Conservation (phyloP, 2,888 invertebrate species). For the Hyposoter didymator region DNA sequence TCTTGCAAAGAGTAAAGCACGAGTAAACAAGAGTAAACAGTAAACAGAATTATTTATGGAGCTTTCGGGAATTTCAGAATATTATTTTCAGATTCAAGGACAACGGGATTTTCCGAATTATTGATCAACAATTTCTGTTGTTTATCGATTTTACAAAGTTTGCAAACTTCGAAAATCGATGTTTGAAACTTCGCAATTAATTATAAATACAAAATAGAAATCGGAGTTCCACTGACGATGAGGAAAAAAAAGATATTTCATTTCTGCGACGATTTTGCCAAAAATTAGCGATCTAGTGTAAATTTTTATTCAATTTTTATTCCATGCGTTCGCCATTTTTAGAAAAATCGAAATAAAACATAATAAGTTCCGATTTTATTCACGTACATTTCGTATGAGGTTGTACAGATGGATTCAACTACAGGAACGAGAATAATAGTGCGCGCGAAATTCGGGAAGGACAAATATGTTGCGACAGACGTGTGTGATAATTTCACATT, state of each 20-base stretch:
- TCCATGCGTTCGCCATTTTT: neutral
- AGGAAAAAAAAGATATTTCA: neutral
- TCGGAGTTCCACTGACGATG: neutral
- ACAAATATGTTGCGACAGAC: neutral
- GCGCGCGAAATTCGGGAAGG: neutral
- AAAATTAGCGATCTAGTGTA: neutral
- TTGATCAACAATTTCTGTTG: neutral
- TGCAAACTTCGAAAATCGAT: neutral
- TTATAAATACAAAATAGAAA: neutral
- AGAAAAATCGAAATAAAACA: neutral
- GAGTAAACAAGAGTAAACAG: neutral
- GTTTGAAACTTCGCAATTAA: neutral
- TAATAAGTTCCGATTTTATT: neutral
- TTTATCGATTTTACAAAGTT: neutral
- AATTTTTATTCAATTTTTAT: neutral
- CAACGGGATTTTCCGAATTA: neutral
- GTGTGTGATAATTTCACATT: neutral
- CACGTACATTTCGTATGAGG: neutral
- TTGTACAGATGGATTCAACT: neutral
- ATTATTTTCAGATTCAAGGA: neutral
- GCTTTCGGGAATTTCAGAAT: neutral
- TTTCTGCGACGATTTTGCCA: neutral
- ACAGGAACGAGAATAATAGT: neutral
- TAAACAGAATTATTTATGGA: neutral
- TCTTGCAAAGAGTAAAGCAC: too few species aligned